A percentile compares a stretch with the other conserved stretches of the same genome.
These are phyloP conservation scores for Schizaphis graminum DNA, from an alignment of 2,888 invertebrate species.

Conservation along the genomic window DNA sequence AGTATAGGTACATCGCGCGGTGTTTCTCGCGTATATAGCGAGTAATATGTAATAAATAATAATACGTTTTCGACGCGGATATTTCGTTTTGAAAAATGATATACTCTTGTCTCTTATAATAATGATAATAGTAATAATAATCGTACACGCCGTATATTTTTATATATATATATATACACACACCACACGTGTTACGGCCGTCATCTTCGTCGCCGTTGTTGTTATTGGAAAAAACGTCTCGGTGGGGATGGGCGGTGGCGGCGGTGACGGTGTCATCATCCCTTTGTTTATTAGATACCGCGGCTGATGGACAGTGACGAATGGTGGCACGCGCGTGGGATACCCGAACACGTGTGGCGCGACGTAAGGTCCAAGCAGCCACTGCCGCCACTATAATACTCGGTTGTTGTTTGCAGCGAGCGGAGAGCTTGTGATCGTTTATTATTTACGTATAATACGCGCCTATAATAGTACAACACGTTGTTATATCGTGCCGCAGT, in stretches of 20 bases:
- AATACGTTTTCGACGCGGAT: conserved; percentile 42
- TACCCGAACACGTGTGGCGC: conserved; percentile 42
- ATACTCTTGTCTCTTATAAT: conserved; percentile 29
- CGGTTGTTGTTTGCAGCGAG: background rate
- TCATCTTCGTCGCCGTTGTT: background rate
- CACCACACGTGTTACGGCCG: background rate
- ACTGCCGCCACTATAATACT: background rate
- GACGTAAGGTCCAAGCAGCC: background rate
- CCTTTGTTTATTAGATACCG: conserved; percentile 58
- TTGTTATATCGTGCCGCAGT: background rate
- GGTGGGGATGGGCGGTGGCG: background rate
- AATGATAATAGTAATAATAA: conserved; percentile 21
- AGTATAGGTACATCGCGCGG: background rate
- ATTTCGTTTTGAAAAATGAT: conserved; percentile 62
- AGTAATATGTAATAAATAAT: conserved; percentile 17
- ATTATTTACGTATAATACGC: background rate
- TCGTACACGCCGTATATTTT: background rate
- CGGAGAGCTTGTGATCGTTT: background rate
- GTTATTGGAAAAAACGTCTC: conserved; percentile 39
- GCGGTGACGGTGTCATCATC: background rate
- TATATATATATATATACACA: background rate
- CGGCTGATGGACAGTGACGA: conserved; percentile 64
- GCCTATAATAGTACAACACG: background rate
- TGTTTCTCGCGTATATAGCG: background rate
- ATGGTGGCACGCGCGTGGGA: conserved; percentile 64